Percentiles rank a stretch among this genome's conserved stretches.
These are phyloP conservation scores for Ceratoteleas bidentatus DNA, from an alignment of 1,140 invertebrate genomes.

Conservation along the genomic window DNA sequence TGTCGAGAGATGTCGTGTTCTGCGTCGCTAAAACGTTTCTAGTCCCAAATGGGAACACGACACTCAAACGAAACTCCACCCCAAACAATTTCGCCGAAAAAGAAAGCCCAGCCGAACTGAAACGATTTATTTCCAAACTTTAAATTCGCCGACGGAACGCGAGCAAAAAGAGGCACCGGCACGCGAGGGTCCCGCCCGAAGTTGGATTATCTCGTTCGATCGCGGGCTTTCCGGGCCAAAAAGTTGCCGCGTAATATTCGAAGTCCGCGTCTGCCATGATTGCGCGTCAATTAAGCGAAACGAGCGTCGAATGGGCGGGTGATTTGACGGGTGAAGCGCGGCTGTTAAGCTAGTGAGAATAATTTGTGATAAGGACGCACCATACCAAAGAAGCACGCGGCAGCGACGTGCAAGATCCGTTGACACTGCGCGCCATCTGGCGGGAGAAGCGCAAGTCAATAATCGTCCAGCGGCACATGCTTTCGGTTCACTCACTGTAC, in stretches of 20 bases:
- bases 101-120: no score
- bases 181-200: no score
- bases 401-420: constrained; percentile 49
- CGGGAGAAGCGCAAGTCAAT: constrained; percentile 35
- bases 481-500: background rate
- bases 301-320: constrained; percentile 28
- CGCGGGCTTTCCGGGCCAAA: no score
- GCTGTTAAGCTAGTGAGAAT: constrained; percentile 75
- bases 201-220: no score
- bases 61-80: no score
- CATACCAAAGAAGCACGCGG: constrained; percentile 73
- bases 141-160: no score
- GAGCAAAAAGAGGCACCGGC: no score
- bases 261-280: constrained; percentile 61
- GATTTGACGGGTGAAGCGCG: constrained; percentile 16
- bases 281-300: constrained; percentile 73
- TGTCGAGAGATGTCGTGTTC: no score
- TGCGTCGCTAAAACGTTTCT: no score
- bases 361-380: constrained; percentile 78
- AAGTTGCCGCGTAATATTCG: background rate
- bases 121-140: no score
- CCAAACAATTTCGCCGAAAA: no score
- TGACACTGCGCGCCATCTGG: background rate
- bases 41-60: no score
- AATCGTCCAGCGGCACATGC: constrained; percentile 2